These are phyloP conservation scores for Dufourea novaeangliae DNA, from an alignment of 1,140 invertebrate species.

Conservation along the genomic window DNA sequence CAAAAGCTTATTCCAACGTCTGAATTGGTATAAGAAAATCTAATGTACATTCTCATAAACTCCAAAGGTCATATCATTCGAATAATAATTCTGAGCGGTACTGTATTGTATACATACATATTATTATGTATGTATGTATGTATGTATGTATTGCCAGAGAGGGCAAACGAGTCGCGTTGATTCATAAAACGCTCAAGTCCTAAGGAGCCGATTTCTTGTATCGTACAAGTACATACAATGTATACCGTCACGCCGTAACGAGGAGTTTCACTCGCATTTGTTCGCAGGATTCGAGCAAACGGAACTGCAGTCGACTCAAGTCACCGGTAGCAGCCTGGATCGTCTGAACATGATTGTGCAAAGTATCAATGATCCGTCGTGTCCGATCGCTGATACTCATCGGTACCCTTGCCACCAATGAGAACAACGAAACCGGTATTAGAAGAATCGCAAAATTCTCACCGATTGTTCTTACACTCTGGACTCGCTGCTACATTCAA, in stretches of 20 bases:
- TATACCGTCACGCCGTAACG: not conserved
- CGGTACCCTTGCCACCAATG: conserved; percentile 67
- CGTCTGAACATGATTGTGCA: conserved; percentile 86
- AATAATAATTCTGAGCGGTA: too few species aligned
- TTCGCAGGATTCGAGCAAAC: conserved; percentile 79
- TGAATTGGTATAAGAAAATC: too few species aligned
- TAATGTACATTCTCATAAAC: too few species aligned
- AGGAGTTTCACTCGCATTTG: conserved; percentile 32
- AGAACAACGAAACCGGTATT: conserved; percentile 53
- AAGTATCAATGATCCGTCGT: conserved; percentile 81
- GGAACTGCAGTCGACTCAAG: conserved; percentile 74
- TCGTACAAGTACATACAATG: too few species aligned
- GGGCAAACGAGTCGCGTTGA: too few species aligned
- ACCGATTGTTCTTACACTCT: not conserved
- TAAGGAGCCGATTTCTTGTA: too few species aligned
- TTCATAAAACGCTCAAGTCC: too few species aligned
- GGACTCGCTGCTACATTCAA: not conserved
- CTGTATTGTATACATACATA: too few species aligned
- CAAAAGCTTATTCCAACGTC: too few species aligned
- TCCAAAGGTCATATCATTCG: too few species aligned
- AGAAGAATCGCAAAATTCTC: conserved; percentile 15
- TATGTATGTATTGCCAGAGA: too few species aligned
- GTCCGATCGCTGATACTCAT: conserved; percentile 52
- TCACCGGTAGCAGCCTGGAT: conserved; percentile 83
- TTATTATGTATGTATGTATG: too few species aligned